Percentiles rank a stretch among this genome's conserved stretches.
Conservation (phyloP, 2,113 vertebrate species). For the Takifugu flavidus region DNA sequence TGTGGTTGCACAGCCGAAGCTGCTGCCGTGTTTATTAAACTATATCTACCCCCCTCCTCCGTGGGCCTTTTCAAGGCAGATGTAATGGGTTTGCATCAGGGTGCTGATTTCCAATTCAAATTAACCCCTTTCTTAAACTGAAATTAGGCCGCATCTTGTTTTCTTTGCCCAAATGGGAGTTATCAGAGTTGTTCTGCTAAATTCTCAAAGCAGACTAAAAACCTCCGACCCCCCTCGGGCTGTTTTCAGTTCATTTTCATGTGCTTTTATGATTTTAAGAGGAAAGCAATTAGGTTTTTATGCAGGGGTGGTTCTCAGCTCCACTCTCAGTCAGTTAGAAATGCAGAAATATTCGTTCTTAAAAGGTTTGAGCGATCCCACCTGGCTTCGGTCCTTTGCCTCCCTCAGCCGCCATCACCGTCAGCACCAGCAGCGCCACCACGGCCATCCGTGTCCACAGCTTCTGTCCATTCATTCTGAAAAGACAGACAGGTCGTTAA, state of each 20-base stretch:
- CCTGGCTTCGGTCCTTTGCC: constrained; percentile 76
- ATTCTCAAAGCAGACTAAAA: constrained; percentile 33
- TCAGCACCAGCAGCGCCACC: constrained; percentile 68
- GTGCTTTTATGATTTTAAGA: too few relatives aligned
- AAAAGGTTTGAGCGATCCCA: constrained; percentile 13
- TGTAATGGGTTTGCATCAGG: constrained; percentile 24
- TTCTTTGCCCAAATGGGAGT: constrained; percentile 30
- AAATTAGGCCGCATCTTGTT: constrained; percentile 42
- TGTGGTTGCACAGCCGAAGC: too few relatives aligned
- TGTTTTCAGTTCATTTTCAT: not conserved
- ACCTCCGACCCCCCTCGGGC: constrained; percentile 13
- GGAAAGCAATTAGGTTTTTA: too few relatives aligned
- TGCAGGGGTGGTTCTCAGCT: too few relatives aligned
- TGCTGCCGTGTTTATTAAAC: too few relatives aligned
- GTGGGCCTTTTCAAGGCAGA: constrained; percentile 14
- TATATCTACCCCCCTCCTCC: not conserved
- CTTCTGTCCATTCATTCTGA: constrained; percentile 72
- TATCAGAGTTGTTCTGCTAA: constrained; percentile 12
- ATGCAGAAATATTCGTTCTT: not conserved
- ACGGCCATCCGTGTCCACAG: constrained; percentile 64
- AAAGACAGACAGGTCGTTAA: constrained; percentile 20
- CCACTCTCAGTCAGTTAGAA: too few relatives aligned
- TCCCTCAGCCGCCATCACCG: constrained; percentile 66
- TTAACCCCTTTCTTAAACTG: constrained; percentile 29
- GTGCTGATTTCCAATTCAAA: constrained; percentile 43